These are phyloP conservation scores for Melieria crassipennis DNA, from an alignment of 2,888 invertebrate genomes.

Conservation along the genomic window DNA sequence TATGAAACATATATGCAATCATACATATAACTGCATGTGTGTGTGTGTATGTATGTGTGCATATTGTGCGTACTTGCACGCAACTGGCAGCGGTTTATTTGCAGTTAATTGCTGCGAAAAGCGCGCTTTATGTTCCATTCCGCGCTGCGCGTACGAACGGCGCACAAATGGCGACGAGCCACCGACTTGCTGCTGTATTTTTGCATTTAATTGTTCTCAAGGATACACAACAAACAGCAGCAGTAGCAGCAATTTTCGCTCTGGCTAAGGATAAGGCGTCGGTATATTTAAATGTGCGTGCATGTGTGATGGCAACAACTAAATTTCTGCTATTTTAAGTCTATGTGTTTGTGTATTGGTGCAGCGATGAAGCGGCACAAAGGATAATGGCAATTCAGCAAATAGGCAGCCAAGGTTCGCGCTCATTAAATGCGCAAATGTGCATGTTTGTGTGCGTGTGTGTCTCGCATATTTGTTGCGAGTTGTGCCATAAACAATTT, in stretches of 20 bases:
- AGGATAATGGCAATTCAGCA: no score
- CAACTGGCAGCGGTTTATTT: conserved; percentile 44
- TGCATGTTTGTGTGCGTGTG: background rate
- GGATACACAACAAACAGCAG: conserved; percentile 18
- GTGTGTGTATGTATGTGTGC: background rate
- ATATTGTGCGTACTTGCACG: background rate
- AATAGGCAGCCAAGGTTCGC: background rate
- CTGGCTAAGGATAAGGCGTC: background rate
- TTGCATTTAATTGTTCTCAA: conserved; percentile 24
- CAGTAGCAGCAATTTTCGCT: conserved; percentile 7
- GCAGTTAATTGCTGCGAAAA: conserved; percentile 55
- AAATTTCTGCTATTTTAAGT: background rate
- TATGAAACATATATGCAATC: background rate
- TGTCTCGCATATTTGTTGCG: conserved; percentile 19
- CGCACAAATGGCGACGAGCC: background rate
- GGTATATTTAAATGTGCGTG: background rate
- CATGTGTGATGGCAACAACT: background rate
- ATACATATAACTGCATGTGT: background rate
- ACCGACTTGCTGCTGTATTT: background rate
- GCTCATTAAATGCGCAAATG: background rate
- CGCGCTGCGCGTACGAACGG: no score
- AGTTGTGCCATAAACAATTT: conserved; percentile 16
- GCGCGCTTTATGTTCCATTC: conserved; percentile 28
- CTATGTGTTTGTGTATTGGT: background rate
- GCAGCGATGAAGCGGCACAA: background rate